These are phyloP conservation scores for Atta cephalotes DNA, from an alignment of 1,140 invertebrate species.

Conservation along the genomic window DNA sequence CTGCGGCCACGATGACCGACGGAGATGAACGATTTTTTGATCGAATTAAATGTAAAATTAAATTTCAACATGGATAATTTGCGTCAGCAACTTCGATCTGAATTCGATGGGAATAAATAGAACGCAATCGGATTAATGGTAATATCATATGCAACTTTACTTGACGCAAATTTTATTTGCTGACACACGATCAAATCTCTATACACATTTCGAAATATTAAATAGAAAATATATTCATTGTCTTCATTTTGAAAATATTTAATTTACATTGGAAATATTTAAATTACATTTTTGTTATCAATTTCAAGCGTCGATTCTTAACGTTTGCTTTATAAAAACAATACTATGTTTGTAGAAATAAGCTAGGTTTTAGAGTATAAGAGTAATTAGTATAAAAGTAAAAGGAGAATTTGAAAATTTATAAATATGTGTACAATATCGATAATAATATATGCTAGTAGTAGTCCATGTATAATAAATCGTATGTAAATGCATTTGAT, in stretches of 20 bases:
- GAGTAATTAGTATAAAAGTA: too few relatives aligned
- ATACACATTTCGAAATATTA: not conserved
- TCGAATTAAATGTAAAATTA: slow-evolving; percentile 40
- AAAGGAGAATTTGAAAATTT: too few relatives aligned
- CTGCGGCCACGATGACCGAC: slow-evolving; percentile 7
- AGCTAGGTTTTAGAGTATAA: too few relatives aligned
- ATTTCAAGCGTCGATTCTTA: too few relatives aligned
- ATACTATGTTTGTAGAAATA: too few relatives aligned
- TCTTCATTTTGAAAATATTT: not conserved
- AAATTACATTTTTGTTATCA: too few relatives aligned
- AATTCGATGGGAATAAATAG: slow-evolving; percentile 39
- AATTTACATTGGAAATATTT: not conserved
- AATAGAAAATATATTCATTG: slow-evolving; percentile 8
- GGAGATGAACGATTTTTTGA: slow-evolving; percentile 33
- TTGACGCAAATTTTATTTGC: not conserved
- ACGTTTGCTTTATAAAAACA: too few relatives aligned
- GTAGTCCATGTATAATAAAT: too few relatives aligned
- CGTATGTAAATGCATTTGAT: too few relatives aligned
- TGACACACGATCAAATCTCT: not conserved
- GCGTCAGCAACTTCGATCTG: slow-evolving; percentile 30
- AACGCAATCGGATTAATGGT: slow-evolving; percentile 24
- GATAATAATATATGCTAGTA: too few relatives aligned
- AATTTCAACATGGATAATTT: slow-evolving; percentile 31
- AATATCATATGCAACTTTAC: slow-evolving; percentile 6
- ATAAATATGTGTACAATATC: too few relatives aligned